phyloP scores from a whole-genome alignment of 2,797 vertebrate genomes.

The Mallotus villosus region DNA sequence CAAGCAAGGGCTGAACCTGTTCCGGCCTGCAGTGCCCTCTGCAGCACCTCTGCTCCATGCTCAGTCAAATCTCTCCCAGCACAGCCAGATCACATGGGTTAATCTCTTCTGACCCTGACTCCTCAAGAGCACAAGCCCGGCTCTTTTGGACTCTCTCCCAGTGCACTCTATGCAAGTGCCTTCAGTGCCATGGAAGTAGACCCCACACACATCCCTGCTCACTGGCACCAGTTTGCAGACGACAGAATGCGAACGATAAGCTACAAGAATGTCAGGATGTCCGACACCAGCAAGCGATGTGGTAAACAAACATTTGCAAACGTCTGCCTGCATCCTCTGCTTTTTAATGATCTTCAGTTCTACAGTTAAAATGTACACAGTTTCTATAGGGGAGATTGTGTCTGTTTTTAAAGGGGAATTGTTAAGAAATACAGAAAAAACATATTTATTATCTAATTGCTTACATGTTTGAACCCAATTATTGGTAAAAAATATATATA shows the following conservation, averaged over 20 bases:
- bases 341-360: slow-evolving; percentile 69
- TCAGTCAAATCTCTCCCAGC: slow-evolving; percentile 83
- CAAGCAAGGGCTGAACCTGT: slow-evolving; percentile 89
- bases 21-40: slow-evolving; percentile 93
- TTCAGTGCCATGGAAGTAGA: slow-evolving; percentile 54
- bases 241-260: slow-evolving; percentile 70
- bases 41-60: slow-evolving; percentile 86
- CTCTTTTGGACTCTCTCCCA: slow-evolving; percentile 69
- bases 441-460: too few relatives aligned
- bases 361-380: slow-evolving; percentile 57
- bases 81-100: slow-evolving; percentile 71
- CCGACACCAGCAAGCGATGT: slow-evolving; percentile 69
- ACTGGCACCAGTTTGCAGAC: slow-evolving; percentile 68
- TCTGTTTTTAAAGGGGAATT: slow-evolving; percentile 16
- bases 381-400: slow-evolving; percentile 67
- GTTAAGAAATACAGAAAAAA: neutral
- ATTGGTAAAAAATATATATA: too few relatives aligned
- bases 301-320: slow-evolving; percentile 79
- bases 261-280: slow-evolving; percentile 80
- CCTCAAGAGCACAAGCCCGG: slow-evolving; percentile 72
- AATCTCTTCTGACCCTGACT: slow-evolving; percentile 73
- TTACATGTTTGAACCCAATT: too few relatives aligned
- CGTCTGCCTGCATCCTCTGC: slow-evolving; percentile 70
- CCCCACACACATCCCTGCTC: slow-evolving; percentile 56
- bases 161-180: slow-evolving; percentile 32